Base-by-base conservation (phyloP, 2,113 vertebrate species). In the Halcyon senegalensis region DNA sequence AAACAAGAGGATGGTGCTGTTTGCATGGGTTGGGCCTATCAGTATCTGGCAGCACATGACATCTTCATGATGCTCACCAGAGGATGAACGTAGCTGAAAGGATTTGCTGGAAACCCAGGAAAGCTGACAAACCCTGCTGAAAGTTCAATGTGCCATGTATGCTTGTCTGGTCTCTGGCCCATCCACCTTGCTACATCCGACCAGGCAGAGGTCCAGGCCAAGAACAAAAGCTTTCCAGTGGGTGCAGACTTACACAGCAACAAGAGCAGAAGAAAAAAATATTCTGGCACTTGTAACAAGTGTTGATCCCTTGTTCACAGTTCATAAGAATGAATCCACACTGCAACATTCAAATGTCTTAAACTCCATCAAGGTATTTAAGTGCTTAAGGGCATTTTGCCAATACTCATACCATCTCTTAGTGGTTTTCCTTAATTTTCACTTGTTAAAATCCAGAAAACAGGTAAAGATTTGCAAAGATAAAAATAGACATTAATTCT, bases 391-490 rank as follows among this genome's bases (percentile, higher is more conserved):
- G 63, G 48, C 62, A 72, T 68, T 84, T 87, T 89, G 89, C 77
- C 73, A 82, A 33, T 48, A n/a, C 7, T 68, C 24, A 35, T 76
- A 58, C 25, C 69, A 41, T 28, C 13, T 74, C 21, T 62, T 72
- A 60, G 76, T 76, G 51, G n/a, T 68, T 89, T 86, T 93, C 66
- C 43, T 76, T 94, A 84, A 78, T 91, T 87, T 90, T 90, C 68
- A 55, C 19, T 69, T 96, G 72, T 81, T 95, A 85, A 87, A 90
- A 91, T 70, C 51, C 62, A 79, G 60, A 83, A 85, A 74, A 66
- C 41, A 84, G 87, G 80, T 89, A 96, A 93, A 83, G 89, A 95
- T 91, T 90, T 90, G 48, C 51, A 53, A 86, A 86, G 79, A 95
- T 69, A 94, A 95, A 95, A 94, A 90, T 35, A 83, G 82, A 39